Percentiles rank a stretch among this genome's conserved stretches.
These are phyloP conservation scores for Zygogramma bicolorata DNA, from an alignment of 2,888 invertebrate genomes.

Conservation along the genomic window DNA sequence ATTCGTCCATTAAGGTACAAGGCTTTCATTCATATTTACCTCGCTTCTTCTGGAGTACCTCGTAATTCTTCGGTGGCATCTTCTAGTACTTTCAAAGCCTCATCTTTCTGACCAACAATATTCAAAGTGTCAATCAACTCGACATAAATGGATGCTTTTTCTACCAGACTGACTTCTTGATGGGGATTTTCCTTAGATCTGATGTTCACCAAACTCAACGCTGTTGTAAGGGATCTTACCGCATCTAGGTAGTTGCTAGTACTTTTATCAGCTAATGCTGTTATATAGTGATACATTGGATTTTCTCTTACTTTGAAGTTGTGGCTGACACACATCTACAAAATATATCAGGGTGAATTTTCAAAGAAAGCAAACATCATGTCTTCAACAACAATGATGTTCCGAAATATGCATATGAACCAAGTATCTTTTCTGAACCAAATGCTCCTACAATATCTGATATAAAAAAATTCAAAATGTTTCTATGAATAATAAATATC, in stretches of 20 bases:
- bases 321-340: slow-evolving; percentile 79
- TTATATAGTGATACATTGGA: slow-evolving; percentile 89
- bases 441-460: too few relatives aligned
- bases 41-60: slow-evolving; percentile 87
- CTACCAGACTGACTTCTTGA: slow-evolving; percentile 72
- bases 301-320: slow-evolving; percentile 94
- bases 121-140: slow-evolving; percentile 86
- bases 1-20: too few relatives aligned
- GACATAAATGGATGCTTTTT: slow-evolving; percentile 88
- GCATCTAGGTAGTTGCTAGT: slow-evolving; percentile 79
- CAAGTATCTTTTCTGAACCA: too few relatives aligned
- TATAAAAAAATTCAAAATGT: too few relatives aligned
- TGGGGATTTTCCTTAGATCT: slow-evolving; percentile 62
- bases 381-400: not conserved
- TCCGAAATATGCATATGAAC: too few relatives aligned
- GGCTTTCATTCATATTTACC: slow-evolving; percentile 64
- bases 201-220: slow-evolving; percentile 76
- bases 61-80: slow-evolving; percentile 78
- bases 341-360: not conserved
- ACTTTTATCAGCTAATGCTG: slow-evolving; percentile 85
- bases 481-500: too few relatives aligned
- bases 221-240: slow-evolving; percentile 80
- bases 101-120: slow-evolving; percentile 77
- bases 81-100: slow-evolving; percentile 86
- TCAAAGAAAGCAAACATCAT: not conserved